Evolutionary conservation across 2,888 invertebrate genomes (phyloP), one percentile per base, ranked within the genome.

Genomic region (Calameuta idolon): DNA sequence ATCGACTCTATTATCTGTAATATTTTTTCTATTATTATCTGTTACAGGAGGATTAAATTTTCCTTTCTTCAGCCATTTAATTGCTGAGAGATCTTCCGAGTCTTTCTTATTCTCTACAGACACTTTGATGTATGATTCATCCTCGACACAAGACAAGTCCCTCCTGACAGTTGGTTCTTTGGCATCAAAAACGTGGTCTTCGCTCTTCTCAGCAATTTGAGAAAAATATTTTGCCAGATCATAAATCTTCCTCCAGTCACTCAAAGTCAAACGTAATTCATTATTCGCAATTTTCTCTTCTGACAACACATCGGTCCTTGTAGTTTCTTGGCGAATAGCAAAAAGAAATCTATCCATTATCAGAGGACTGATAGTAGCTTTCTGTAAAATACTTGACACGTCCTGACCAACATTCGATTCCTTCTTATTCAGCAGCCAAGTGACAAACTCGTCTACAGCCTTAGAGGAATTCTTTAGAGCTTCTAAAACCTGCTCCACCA

Each of bases 391-490:
- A 9, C 33, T 37, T 30, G 33, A n/a, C 74, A 31, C 15, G 0
- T 31, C 74, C 15, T 78, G 71, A n/a, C 75, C 33, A 34, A 78
- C 33, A 40, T 40, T 40, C n/a, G 77, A 77, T 71, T 77, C 75
- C 37, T 55, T 40, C 15, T 74, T 74, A 40, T 75, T 69, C 12
- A 75, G 37, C 34, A 77, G 33, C 34, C 71, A 73, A 75, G 76
- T 34, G 34, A 76, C 55, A 15, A 73, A 34, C 34, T 34, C 40
- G 12, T 76, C 75, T 76, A 76, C 55, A 23, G 76, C 75, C 23
- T 76, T 75, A 9, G 78, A 78, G 34, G 78, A 78, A 69, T 78
- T 31, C 68, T 78, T 78, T 12, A 76, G 23, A 30, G 78, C 76
- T n/a, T 78, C 76, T 35, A 78, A 34, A 55, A 76, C 68, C 73